Evolutionary conservation across 2,797 vertebrate species (phyloP).

Genomic region (Paratrypauchen microcephalus): DNA sequence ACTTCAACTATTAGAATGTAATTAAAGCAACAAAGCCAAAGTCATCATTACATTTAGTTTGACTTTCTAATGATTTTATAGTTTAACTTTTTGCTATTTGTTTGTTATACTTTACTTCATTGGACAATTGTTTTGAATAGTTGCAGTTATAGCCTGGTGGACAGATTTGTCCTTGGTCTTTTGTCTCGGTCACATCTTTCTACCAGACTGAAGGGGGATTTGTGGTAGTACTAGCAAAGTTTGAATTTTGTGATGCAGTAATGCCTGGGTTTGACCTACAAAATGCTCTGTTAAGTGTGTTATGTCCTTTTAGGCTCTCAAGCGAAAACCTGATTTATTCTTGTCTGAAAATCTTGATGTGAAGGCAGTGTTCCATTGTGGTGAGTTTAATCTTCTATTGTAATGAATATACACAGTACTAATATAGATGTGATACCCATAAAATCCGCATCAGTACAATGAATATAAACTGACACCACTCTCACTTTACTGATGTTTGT

Average conservation of each 20-base stretch:
- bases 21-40: constrained; percentile 55
- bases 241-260: constrained; percentile 59
- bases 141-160: constrained; percentile 71
- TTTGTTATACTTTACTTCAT: constrained; percentile 80
- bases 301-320: constrained; percentile 93
- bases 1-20: constrained; percentile 48
- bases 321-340: constrained; percentile 97
- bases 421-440: background rate
- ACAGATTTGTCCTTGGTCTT: constrained; percentile 63
- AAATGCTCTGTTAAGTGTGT: constrained; percentile 71
- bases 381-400: constrained; percentile 78
- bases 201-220: constrained; percentile 69
- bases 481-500: constrained; percentile 28
- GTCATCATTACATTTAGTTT: constrained; percentile 79
- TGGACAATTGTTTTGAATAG: constrained; percentile 75
- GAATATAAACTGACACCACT: constrained; percentile 33
- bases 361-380: constrained; percentile 97
- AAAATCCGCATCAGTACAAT: constrained; percentile 27
- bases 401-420: too few species aligned
- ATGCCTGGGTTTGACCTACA: constrained; percentile 37
- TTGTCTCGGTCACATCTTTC: constrained; percentile 63
- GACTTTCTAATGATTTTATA: constrained; percentile 78
- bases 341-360: constrained; percentile 94
- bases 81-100: constrained; percentile 79
- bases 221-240: constrained; percentile 58